These are phyloP conservation scores for Candidula unifasciata DNA, from an alignment of 2,888 invertebrate genomes.

Conservation along the genomic window DNA sequence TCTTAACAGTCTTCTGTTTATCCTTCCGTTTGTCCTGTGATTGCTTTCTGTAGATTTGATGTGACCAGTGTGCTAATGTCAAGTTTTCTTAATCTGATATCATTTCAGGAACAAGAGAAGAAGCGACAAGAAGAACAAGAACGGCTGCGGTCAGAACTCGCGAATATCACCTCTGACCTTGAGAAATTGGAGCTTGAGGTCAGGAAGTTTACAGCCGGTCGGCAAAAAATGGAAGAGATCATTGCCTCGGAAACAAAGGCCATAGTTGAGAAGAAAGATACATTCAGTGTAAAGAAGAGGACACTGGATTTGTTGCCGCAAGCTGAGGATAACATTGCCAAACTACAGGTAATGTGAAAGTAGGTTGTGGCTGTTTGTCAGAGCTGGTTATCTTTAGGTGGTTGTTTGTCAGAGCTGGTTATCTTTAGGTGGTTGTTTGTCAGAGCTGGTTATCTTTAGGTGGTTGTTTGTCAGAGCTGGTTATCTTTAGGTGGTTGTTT, in stretches of 20 bases:
- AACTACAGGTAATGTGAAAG: slow-evolving; percentile 71
- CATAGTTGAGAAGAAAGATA: slow-evolving; percentile 72
- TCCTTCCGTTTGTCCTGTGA: too few species aligned
- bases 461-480: too few species aligned
- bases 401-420: too few species aligned
- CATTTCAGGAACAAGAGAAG: slow-evolving; percentile 70
- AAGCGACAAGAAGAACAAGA: slow-evolving; percentile 75
- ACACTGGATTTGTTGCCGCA: slow-evolving; percentile 84
- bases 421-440: too few species aligned
- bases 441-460: too few species aligned
- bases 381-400: not conserved
- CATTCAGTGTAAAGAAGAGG: slow-evolving; percentile 76
- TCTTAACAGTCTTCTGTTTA: too few species aligned
- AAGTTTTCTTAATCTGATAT: not conserved
- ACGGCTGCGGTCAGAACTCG: slow-evolving; percentile 70
- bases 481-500: too few species aligned
- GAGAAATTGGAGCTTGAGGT: slow-evolving; percentile 73
- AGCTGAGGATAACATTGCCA: slow-evolving; percentile 79
- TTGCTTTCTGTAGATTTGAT: not conserved
- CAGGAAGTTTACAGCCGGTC: slow-evolving; percentile 72
- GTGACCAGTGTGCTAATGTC: not conserved
- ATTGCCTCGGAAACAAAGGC: slow-evolving; percentile 78
- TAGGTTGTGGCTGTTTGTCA: not conserved
- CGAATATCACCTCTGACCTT: slow-evolving; percentile 65
- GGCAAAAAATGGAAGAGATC: slow-evolving; percentile 75